Evolutionary conservation across 2,797 vertebrate species (phyloP).

Genomic region (Myotis daubentonii): DNA sequence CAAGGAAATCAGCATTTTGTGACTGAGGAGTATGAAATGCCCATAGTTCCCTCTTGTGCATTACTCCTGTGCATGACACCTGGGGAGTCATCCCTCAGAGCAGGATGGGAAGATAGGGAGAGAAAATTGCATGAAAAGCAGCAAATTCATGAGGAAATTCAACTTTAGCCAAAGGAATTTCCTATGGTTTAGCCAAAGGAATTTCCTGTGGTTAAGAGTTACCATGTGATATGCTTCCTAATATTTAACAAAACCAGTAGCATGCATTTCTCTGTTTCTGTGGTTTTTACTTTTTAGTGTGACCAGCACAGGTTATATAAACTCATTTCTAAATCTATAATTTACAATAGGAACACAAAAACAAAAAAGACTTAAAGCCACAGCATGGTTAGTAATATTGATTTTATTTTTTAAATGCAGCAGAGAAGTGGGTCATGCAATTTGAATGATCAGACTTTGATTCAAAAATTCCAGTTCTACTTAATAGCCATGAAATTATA

Average conservation of each 20-base stretch:
- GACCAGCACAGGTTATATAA: neutral
- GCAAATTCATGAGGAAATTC: constrained; percentile 5
- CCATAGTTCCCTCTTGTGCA: neutral
- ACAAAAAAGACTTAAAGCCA: neutral
- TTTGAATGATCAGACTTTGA: neutral
- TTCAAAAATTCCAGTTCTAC: neutral
- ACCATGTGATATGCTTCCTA: neutral
- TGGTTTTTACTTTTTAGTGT: constrained; percentile 15
- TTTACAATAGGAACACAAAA: neutral
- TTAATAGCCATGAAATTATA: neutral
- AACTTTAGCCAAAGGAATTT: neutral
- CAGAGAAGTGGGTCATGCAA: neutral
- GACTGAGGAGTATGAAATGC: neutral
- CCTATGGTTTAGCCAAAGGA: neutral
- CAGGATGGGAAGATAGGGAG: neutral
- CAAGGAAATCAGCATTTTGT: neutral
- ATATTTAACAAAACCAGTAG: neutral
- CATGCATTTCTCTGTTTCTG: neutral
- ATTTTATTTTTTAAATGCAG: neutral
- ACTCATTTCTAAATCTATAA: constrained; percentile 20
- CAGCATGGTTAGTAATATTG: neutral
- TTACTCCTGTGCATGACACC: neutral
- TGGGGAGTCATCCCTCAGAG: neutral
- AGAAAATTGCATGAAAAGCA: neutral
- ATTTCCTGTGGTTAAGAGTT: neutral